Base-by-base conservation (phyloP, 2,113 vertebrate genomes). In the Archilochus colubris region DNA sequence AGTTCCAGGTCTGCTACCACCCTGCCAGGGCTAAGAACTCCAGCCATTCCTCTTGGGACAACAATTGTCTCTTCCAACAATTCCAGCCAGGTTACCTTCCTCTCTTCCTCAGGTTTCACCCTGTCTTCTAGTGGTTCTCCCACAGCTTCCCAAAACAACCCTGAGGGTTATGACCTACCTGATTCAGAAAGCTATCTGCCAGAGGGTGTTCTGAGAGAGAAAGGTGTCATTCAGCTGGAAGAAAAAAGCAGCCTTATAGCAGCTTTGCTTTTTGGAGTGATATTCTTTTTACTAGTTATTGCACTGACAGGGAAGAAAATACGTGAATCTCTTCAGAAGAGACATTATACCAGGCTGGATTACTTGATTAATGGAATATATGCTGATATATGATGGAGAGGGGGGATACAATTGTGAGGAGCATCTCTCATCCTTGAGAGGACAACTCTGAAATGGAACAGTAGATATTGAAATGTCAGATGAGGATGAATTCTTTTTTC, bases 361-460 rank as follows among this genome's bases (percentile, higher is more conserved):
- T 98, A 98, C 76, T 90, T 98, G 85, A 98, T 98, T 92, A 98
- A 98, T 86, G 98, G 98, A 50, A 98, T 98, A 82, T 98, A 98
- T 38, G 83, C 97, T 61, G 97, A 98, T 33, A 96, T 97, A 30
- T 98, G 96, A 97, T 14, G 46, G 24, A 21, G 19, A 86, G 54
- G 58, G 19, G n/a, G 66, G 59, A n/a, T 31, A 43, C 33, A 14
- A 64, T 14, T 31, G 46, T 79, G 55, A 68, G 62, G 43, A 79
- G 24, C 30, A 69, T 40, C 12, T 58, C 40, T 83, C 7, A 11
- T 61, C 40, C 81, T 54, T 55, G 75, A 76, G 53, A 74, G 27
- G 40, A 73, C 50, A 80, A 58, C 48, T 82, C 84, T 80, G 62
- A 89, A 89, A 53, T 3, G 1, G 38, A 76, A 70, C 21, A 63